These are phyloP conservation scores for Glandiceps talaboti DNA, from an alignment of 53 echinoderm and acorn worm species.

Conservation along the genomic window DNA sequence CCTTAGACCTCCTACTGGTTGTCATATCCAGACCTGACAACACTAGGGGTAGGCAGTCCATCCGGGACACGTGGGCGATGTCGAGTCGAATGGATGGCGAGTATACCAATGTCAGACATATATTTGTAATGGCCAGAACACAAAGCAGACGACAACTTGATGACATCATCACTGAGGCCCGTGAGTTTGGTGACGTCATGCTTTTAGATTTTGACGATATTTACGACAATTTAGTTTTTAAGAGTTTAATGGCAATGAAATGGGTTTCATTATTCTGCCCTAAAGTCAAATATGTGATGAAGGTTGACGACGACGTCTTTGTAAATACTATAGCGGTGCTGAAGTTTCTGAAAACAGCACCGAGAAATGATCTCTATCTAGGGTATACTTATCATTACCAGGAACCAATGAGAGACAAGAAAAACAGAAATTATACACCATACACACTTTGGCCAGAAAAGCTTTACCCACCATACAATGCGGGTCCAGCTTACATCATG, in stretches of 20 bases:
- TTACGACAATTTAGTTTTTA: background rate
- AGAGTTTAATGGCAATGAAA: background rate
- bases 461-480: background rate
- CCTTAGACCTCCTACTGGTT: background rate
- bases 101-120: background rate
- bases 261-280: background rate
- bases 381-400: background rate
- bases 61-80: background rate
- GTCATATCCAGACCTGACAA: background rate
- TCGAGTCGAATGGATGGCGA: background rate
- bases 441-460: background rate
- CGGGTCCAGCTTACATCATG: background rate
- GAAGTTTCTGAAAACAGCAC: background rate
- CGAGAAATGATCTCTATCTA: background rate
- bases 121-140: background rate
- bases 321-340: background rate
- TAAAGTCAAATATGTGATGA: background rate
- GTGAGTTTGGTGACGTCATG: background rate
- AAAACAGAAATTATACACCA: background rate
- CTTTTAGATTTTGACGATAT: background rate
- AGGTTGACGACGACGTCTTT: background rate
- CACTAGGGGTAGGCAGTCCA: background rate
- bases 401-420: background rate
- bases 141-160: background rate
- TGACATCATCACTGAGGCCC: background rate